These are phyloP conservation scores for Mionectes olivaceus DNA, from an alignment of 2,797 vertebrate species.

Conservation along the genomic window DNA sequence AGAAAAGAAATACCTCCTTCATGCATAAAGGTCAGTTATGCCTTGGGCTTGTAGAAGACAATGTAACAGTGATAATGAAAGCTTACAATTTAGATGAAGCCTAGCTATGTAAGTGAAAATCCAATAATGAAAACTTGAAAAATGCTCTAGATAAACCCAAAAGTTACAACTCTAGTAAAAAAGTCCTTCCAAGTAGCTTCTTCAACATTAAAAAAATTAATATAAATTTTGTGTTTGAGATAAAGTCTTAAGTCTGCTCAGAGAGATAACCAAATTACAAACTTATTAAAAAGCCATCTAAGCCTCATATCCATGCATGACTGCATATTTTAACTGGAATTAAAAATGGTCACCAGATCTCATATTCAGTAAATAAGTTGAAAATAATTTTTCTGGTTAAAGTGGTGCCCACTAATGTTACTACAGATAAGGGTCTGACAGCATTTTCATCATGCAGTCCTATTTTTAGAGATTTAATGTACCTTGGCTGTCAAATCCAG, in stretches of 20 bases:
- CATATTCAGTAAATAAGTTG: conserved; percentile 25
- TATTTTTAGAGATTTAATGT: conserved; percentile 39
- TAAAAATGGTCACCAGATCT: conserved; percentile 20
- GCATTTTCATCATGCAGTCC: conserved; percentile 7
- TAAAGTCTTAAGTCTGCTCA: conserved; percentile 27
- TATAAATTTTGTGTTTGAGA: conserved; percentile 28
- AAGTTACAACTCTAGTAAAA: conserved; percentile 51
- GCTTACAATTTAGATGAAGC: conserved; percentile 54
- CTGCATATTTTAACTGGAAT: conserved; percentile 25
- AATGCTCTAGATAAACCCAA: conserved; percentile 50
- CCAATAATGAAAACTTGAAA: conserved; percentile 55
- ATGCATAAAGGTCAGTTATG: conserved; percentile 51
- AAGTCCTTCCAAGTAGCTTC: conserved; percentile 38
- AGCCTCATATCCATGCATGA: neutral
- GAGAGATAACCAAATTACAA: conserved; percentile 31
- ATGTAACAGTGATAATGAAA: conserved; percentile 61
- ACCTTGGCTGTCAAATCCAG: conserved; percentile 17
- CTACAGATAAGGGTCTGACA: conserved; percentile 17
- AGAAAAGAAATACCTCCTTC: conserved; percentile 56
- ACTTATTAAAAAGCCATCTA: conserved; percentile 44
- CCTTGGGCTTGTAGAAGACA: conserved; percentile 55
- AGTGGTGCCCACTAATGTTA: neutral
- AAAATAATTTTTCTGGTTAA: conserved; percentile 40
- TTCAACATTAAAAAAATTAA: conserved; percentile 27
- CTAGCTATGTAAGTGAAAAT: conserved; percentile 47